Conservation (phyloP, 2,113 vertebrate species). For the Dipodomys spectabilis region DNA sequence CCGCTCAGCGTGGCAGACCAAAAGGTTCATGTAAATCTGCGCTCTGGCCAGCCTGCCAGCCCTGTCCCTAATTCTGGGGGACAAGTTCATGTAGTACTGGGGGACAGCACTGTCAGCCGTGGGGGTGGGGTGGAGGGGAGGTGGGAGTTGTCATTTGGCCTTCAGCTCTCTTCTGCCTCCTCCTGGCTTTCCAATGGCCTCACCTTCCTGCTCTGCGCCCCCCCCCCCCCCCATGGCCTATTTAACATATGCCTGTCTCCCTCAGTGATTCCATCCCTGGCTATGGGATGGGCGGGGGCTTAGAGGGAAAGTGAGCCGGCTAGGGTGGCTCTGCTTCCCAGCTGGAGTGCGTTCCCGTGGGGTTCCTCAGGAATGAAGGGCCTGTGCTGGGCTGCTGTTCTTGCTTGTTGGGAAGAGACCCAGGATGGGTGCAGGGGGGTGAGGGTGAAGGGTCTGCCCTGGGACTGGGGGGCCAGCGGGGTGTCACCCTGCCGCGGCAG, state of each 20-base stretch:
- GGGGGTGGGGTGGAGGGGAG: too few relatives aligned
- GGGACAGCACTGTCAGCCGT: too few relatives aligned
- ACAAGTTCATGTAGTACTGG: background rate
- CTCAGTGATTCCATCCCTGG: background rate
- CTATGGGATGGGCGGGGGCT: too few relatives aligned
- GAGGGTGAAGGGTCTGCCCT: too few relatives aligned
- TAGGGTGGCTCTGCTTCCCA: background rate
- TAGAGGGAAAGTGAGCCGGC: background rate
- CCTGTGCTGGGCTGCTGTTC: background rate
- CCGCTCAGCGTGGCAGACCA: background rate
- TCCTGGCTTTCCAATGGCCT: background rate
- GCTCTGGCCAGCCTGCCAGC: constrained; percentile 34
- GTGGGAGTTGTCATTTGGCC: background rate
- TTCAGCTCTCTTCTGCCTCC: too few relatives aligned
- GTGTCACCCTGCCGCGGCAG: too few relatives aligned
- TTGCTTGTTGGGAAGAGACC: background rate
- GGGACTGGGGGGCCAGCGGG: too few relatives aligned
- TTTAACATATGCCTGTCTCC: too few relatives aligned
- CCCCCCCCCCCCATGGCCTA: too few relatives aligned
- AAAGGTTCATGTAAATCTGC: background rate
- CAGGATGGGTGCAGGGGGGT: background rate
- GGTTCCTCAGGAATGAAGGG: background rate
- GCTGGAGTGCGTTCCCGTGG: background rate
- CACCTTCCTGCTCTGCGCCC: background rate
- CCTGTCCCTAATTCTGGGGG: background rate